Evolutionary conservation across 1,140 invertebrate species (phyloP).

Genomic region (Anastrepha obliqua): DNA sequence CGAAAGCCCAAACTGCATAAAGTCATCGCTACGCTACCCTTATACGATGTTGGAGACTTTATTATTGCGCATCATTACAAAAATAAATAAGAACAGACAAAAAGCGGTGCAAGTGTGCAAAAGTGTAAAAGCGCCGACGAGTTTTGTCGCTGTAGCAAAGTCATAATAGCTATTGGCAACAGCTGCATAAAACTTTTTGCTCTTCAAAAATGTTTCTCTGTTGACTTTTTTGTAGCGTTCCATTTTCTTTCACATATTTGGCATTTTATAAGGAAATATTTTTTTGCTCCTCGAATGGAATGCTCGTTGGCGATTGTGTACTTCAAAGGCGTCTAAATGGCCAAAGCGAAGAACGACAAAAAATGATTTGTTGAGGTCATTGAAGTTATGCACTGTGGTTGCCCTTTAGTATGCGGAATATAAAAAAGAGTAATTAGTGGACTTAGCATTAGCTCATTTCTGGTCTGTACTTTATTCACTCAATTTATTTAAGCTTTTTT

Average conservation of each 20-base stretch:
- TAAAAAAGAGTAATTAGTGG: no score
- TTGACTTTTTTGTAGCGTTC: background rate
- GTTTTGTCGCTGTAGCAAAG: constrained; percentile 10
- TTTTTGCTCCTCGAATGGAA: background rate
- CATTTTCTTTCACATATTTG: background rate
- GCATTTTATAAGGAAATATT: background rate
- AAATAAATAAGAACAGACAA: background rate
- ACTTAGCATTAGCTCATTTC: no score
- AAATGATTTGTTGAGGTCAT: background rate
- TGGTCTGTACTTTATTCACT: no score
- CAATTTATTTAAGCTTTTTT: no score
- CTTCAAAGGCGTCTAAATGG: background rate
- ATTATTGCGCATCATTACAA: constrained; percentile 25
- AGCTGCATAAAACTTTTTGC: constrained; percentile 7
- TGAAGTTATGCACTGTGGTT: background rate
- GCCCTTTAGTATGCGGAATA: no score
- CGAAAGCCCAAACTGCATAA: background rate
- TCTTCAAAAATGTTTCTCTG: background rate
- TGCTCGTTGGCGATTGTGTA: background rate
- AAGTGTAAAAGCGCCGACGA: background rate
- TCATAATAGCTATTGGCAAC: constrained; percentile 20
- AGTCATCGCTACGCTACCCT: background rate
- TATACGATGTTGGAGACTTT: background rate
- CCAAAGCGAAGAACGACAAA: background rate
- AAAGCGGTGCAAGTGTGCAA: background rate